Percentiles rank a stretch among this genome's conserved stretches.
phyloP scores from a whole-genome alignment of 1,140 invertebrate species.

The Zaprionus nigranus region DNA sequence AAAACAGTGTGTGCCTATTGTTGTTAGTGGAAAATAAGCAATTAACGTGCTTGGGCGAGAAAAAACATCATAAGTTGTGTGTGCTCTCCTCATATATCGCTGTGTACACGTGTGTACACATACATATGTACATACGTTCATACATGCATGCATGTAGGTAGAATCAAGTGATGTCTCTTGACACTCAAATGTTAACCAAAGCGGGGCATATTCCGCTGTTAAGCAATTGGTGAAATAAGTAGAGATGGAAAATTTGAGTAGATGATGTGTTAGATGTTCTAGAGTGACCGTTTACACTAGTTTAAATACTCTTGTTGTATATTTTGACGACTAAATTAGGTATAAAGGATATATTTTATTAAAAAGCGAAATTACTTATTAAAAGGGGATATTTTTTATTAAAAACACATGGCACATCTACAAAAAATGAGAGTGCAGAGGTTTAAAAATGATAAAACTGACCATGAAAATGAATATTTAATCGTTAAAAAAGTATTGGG shows the following conservation, averaged over 20 bases:
- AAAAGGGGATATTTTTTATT: no score
- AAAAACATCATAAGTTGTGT: constrained; percentile 8
- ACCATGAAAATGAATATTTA: no score
- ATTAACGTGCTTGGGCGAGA: constrained; percentile 49
- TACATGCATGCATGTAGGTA: constrained; percentile 11
- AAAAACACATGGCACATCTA: no score
- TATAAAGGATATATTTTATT: no score
- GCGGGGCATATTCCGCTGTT: background rate
- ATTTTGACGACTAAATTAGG: no score
- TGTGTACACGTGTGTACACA: constrained; percentile 7
- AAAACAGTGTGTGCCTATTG: constrained; percentile 45
- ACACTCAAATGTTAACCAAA: constrained; percentile 7
- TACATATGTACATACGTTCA: constrained; percentile 5
- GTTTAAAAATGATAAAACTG: no score
- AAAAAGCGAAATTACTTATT: no score
- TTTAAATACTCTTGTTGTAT: no score
- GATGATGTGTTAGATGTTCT: no score
- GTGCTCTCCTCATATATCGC: background rate
- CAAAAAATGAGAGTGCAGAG: no score
- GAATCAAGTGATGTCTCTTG: constrained; percentile 18
- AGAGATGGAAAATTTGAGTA: background rate
- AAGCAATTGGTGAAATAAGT: background rate
- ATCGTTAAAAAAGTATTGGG: no score
- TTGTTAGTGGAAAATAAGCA: constrained; percentile 56
- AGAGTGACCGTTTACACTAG: no score